A percentile compares a stretch with the other conserved stretches of the same genome.
Evolutionary conservation across 2,113 vertebrate genomes (phyloP).

Genomic region (Tragelaphus scriptus): DNA sequence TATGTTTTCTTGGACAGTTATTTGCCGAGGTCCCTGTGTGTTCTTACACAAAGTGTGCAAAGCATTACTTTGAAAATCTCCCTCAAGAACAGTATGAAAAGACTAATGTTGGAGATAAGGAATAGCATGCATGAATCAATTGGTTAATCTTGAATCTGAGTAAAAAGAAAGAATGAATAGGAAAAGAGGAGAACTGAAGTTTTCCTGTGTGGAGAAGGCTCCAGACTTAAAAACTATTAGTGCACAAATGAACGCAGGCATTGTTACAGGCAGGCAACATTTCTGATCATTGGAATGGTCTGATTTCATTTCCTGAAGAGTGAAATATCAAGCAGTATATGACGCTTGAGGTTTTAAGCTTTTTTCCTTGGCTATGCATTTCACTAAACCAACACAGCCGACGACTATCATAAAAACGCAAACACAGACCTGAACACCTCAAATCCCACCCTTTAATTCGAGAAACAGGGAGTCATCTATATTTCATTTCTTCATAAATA

Average conservation of each 20-base stretch:
- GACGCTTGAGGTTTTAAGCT: not conserved
- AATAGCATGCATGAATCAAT: not conserved
- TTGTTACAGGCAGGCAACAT: not conserved
- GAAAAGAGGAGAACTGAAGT: rapidly evolving
- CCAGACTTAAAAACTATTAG: not conserved
- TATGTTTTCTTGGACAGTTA: not conserved
- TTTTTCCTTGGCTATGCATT: not conserved
- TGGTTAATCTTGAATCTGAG: not conserved
- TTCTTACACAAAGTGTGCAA: not conserved
- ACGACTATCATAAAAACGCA: not conserved
- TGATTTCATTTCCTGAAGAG: not conserved
- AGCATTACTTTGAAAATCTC: not conserved
- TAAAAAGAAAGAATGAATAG: not conserved
- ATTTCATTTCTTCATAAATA: conserved; percentile 54
- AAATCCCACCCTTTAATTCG: not conserved
- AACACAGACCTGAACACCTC: not conserved
- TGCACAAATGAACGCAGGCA: not conserved
- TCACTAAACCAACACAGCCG: conserved; percentile 12
- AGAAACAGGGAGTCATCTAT: conserved; percentile 41
- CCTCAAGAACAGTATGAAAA: not conserved
- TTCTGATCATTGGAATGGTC: not conserved
- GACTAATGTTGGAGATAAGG: not conserved
- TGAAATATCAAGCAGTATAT: not conserved
- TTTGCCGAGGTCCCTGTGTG: not conserved
- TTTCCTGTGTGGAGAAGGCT: not conserved